A percentile compares a stretch with the other conserved stretches of the same genome.
Evolutionary conservation across 2,888 invertebrate species (phyloP).

Genomic region (Tenthredo distinguenda): DNA sequence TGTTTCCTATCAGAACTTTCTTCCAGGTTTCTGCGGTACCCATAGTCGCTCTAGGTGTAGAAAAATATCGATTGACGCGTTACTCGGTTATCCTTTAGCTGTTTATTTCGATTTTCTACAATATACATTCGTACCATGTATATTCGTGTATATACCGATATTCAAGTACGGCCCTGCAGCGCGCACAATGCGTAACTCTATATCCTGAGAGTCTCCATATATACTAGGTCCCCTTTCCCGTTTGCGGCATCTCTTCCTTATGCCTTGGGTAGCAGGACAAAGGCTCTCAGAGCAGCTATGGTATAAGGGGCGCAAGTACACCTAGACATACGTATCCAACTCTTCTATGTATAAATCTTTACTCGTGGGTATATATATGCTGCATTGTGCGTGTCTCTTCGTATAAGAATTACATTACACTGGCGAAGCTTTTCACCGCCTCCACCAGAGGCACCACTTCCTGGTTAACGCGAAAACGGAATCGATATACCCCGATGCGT

Average conservation of each 20-base stretch:
- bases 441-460: constrained; percentile 45
- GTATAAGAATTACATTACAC: not conserved
- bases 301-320: constrained; percentile 20
- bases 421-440: not conserved
- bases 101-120: not conserved
- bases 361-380: not conserved
- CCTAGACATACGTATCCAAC: not conserved
- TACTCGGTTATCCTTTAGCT: not conserved
- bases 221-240: not conserved
- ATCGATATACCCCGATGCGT: constrained; percentile 40
- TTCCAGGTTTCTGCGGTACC: too few relatives aligned
- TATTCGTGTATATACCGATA: not conserved
- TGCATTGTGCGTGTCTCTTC: not conserved
- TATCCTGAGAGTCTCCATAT: constrained; percentile 55
- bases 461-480: constrained; percentile 26
- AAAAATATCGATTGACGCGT: not conserved
- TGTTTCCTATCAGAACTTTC: too few relatives aligned
- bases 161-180: constrained; percentile 16
- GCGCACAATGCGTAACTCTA: constrained; percentile 66
- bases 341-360: not conserved
- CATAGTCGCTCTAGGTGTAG: too few relatives aligned
- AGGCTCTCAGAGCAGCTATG: not conserved
- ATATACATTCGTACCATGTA: not conserved
- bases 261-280: not conserved
- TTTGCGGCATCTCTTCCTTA: not conserved